Conservation (phyloP, 2,888 invertebrate genomes). For the Metallyticus violacea region DNA sequence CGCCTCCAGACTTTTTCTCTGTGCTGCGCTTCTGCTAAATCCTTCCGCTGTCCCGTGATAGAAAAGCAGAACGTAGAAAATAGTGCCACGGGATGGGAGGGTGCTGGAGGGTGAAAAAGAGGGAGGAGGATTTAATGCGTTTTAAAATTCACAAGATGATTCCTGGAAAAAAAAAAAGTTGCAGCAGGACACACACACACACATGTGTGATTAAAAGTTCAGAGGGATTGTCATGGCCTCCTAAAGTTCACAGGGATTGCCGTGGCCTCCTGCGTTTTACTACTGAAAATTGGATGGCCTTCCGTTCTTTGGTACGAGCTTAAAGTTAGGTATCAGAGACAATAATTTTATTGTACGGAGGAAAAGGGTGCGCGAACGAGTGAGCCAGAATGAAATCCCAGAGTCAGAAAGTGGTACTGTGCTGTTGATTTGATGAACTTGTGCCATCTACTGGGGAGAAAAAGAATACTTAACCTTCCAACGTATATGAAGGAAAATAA, state of each 20-base stretch:
- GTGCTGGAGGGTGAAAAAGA: not conserved
- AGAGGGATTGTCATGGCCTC: not conserved
- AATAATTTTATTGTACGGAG: not conserved
- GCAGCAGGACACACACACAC: not conserved
- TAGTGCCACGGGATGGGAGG: not conserved
- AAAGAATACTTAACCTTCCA: not conserved
- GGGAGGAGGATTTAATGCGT: not conserved
- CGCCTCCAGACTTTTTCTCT: constrained; percentile 10
- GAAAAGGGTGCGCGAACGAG: not conserved
- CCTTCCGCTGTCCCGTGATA: constrained; percentile 8
- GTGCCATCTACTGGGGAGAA: not conserved
- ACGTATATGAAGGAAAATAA: no score
- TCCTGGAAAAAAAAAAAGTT: constrained; percentile 4
- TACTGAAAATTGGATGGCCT: constrained; percentile 1
- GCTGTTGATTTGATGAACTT: not conserved
- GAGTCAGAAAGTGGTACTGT: not conserved
- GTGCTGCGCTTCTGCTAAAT: not conserved
- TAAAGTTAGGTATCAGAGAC: not conserved
- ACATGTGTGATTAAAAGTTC: constrained; percentile 10
- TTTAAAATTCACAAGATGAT: constrained; percentile 19
- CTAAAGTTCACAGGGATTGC: constrained; percentile 10
- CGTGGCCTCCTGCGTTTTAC: not conserved
- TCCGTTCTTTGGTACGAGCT: not conserved
- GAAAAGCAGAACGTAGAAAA: not conserved
- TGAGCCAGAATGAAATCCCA: not conserved